Evolutionary conservation across 64 coral and sea anemone genomes (phyloP), one percentile per base, ranked within the genome.

Genomic region (Porites lutea): DNA sequence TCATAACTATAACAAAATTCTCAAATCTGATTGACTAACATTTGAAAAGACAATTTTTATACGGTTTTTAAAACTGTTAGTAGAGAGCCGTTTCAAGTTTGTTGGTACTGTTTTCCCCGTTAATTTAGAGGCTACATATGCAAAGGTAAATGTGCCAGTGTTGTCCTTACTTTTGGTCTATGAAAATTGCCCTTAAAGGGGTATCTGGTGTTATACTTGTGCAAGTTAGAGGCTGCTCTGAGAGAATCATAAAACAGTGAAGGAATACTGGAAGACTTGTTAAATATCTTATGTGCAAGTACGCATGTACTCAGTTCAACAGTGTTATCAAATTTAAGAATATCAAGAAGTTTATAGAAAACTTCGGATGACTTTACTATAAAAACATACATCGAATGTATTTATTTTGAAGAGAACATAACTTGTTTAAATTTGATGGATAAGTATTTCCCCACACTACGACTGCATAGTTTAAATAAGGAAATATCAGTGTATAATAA

Each of bases 121-220:
- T 88, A 88, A 74, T 88, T 61, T 88, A 59, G 71, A 74, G 52
- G 86, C 69, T 57, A 16, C 4, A 64, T 88, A 61, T 64, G n/a
- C 58, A 88, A 88, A 76, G 69, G 86, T 59, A 76, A 88, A 88
- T 88, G 76, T 88, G 45, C 86, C 86, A 61, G 68, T 74, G 71
- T 75, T 88, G 86, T 88, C 23, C 86, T 88, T 62, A 76, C 72
- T 88, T 88, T 88, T 76, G 86, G 53, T 20, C 51, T 14, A 58
- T 88, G 72, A 64, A 88, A 88, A 61, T 88, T 88, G 65, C 50
- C 50, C 72, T 77, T 88, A 20, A 72, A 18, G 44, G 86, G 52
- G 57, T 88, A 88, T 76, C 72, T 88, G 59, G 86, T 88, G 55
- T 88, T 88, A 63, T 69, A 69, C 14, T 65, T 66, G 66, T 65